A percentile compares a stretch with the other conserved stretches of the same genome.
These are phyloP conservation scores for Carabus problematicus DNA, from an alignment of 2,888 invertebrate species.

Conservation along the genomic window DNA sequence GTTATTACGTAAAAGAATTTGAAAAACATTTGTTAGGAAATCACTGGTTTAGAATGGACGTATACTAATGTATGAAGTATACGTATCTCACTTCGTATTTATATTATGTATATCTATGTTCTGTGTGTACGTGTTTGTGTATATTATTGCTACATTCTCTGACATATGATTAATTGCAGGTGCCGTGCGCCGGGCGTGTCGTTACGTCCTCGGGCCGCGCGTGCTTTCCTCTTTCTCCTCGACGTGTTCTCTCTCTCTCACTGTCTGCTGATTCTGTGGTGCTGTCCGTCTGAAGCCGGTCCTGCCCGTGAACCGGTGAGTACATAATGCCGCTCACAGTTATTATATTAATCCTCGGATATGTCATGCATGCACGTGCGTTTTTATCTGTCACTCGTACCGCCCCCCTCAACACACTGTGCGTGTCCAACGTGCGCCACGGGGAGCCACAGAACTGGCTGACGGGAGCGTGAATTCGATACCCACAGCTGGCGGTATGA, in stretches of 20 bases:
- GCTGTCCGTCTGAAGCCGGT: slow-evolving; percentile 18
- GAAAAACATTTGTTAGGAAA: too few species aligned
- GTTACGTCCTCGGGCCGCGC: slow-evolving; percentile 19
- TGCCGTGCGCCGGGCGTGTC: slow-evolving; percentile 28
- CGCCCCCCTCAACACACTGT: too few species aligned
- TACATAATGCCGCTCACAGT: slow-evolving; percentile 6
- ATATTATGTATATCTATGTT: background rate
- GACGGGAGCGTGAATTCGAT: too few species aligned
- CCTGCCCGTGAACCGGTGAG: slow-evolving; percentile 5
- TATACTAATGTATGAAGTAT: too few species aligned
- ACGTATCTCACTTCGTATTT: background rate
- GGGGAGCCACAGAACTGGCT: too few species aligned
- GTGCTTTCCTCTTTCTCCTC: slow-evolving; percentile 14
- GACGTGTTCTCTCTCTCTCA: background rate
- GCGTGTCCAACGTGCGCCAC: too few species aligned
- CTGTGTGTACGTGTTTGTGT: slow-evolving; percentile 1
- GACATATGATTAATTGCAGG: slow-evolving; percentile 33
- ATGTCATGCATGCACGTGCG: slow-evolving; percentile 9
- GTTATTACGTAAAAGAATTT: too few species aligned
- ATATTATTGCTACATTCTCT: slow-evolving; percentile 4
- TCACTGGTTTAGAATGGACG: background rate
- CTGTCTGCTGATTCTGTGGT: background rate
- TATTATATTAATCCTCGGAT: slow-evolving; percentile 9
- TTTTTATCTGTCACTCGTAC: slow-evolving; percentile 1
- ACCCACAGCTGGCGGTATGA: too few species aligned